Base-by-base conservation (phyloP, 2,113 vertebrate genomes). In the Globicephala melas region DNA sequence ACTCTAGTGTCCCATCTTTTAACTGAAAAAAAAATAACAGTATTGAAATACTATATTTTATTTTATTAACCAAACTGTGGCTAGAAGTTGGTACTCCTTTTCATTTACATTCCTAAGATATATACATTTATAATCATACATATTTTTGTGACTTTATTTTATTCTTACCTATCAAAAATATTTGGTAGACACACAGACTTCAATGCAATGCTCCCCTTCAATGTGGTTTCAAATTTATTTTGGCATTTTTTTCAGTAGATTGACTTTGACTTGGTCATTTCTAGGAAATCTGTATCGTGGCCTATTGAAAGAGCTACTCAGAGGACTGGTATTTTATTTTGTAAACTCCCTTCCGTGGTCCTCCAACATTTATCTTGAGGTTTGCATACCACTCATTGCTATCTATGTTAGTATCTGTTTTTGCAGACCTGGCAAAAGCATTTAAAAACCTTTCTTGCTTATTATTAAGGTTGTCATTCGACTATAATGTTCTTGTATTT, bases 321-420 rank as follows among this genome's bases (percentile, higher is more conserved):
- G 41, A 97, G 79, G 77, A 63, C 89, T 36, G 76, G 79, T 63
- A 87, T 96, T 90, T 97, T 62, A 68, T 96, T 93, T 92, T 94
- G 81, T 15, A 86, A 79, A 97, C 95, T 97, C 93, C 60, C 83
- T 91, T 94, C 74, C 41, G 14, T 70, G 81, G 0, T 0, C 6
- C 20, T 97, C 71, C 7, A 81, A 91, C 28, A n/a, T 98, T 85
- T 98, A 98, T 98, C 98, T 97, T 14, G 18, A 97, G 86, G 0
- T 96, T 84, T 96, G 70, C 84, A 95, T 80, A 91, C 71, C 58
- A 71, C 82, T 97, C 5, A 2, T 94, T 91, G 47, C 90, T 96
- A 31, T 95, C 87, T 86, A 14, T 86, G 85, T 76, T 97, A 98
- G 89, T 97, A 95, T 87, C 25, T 98, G 80, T 97, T 96, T 97